Conservation (phyloP, 2,888 invertebrate genomes). For the Platerodrilus igneus region DNA sequence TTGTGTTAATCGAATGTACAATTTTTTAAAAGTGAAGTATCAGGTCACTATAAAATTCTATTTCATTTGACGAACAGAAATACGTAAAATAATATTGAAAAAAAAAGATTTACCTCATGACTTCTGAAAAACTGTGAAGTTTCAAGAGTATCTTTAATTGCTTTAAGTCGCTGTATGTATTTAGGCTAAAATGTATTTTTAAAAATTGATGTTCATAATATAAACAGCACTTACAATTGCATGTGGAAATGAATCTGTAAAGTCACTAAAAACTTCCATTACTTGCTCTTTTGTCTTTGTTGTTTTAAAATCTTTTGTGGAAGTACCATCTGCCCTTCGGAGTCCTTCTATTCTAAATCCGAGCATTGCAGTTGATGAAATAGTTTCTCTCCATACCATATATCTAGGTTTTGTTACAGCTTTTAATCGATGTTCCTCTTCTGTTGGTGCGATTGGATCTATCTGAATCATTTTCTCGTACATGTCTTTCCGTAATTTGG, state of each 20-base stretch:
- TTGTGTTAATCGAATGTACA: too few relatives aligned
- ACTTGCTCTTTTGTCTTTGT: conserved; percentile 83
- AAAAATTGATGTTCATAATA: too few relatives aligned
- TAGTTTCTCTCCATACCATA: conserved; percentile 95
- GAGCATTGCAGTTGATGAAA: conserved; percentile 92
- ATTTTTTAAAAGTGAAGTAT: too few relatives aligned
- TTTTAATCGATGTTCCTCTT: conserved; percentile 83
- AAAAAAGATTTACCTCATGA: conserved; percentile 83
- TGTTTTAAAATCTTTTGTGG: conserved; percentile 93
- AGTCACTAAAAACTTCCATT: conserved; percentile 73
- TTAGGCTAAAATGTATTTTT: conserved; percentile 60
- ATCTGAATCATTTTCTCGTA: conserved; percentile 97
- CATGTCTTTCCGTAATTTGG: conserved; percentile 91
- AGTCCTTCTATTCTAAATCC: conserved; percentile 97
- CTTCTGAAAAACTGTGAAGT: conserved; percentile 84
- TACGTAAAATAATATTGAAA: too few relatives aligned
- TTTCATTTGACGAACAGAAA: too few relatives aligned
- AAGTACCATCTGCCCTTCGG: conserved; percentile 82
- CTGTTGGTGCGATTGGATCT: conserved; percentile 81
- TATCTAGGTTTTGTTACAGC: conserved; percentile 93
- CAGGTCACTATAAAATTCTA: too few relatives aligned
- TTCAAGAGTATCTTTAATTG: conserved; percentile 76
- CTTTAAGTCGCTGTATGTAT: conserved; percentile 80
- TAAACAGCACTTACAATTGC: conserved; percentile 63
- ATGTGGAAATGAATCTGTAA: conserved; percentile 73